Evolutionary conservation across 53 echinoderm and acorn worm species (phyloP).

Genomic region (Stichopus horrens): DNA sequence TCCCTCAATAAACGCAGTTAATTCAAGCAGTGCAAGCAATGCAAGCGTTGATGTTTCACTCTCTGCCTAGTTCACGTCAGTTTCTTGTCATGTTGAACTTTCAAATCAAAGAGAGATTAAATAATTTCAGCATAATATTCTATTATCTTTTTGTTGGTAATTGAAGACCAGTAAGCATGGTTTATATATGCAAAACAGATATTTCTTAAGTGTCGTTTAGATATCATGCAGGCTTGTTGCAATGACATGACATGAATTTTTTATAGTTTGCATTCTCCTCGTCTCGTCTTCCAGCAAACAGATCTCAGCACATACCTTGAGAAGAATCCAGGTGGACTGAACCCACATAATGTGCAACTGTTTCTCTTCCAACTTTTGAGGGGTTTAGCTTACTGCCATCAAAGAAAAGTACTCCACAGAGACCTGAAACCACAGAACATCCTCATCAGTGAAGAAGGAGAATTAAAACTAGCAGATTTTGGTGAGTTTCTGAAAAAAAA

Average conservation of each 20-base stretch:
- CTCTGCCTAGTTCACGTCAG: no score
- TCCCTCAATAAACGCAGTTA: no score
- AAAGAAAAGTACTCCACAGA: slow-evolving; percentile 80
- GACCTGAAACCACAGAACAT: slow-evolving; percentile 98
- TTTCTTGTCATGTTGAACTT: no score
- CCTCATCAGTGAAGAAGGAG: slow-evolving; percentile 94
- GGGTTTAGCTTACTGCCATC: slow-evolving; percentile 87
- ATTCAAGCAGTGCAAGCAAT: no score
- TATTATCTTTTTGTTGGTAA: no score
- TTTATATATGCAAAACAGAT: no score
- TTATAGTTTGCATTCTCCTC: background rate
- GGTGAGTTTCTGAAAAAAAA: slow-evolving; percentile 60
- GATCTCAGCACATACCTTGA: slow-evolving; percentile 96
- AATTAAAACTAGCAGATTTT: slow-evolving; percentile 95
- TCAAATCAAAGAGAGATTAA: no score
- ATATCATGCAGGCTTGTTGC: background rate
- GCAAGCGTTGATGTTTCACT: no score
- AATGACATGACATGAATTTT: background rate
- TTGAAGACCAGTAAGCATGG: no score
- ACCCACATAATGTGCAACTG: slow-evolving; percentile 83
- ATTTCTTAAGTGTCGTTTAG: background rate
- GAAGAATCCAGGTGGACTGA: slow-evolving; percentile 88
- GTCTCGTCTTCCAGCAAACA: slow-evolving; percentile 69
- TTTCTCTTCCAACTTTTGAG: slow-evolving; percentile 95
- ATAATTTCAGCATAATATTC: no score